Conservation (phyloP, 2,113 vertebrate species). For the Xiphophorus couchianus region DNA sequence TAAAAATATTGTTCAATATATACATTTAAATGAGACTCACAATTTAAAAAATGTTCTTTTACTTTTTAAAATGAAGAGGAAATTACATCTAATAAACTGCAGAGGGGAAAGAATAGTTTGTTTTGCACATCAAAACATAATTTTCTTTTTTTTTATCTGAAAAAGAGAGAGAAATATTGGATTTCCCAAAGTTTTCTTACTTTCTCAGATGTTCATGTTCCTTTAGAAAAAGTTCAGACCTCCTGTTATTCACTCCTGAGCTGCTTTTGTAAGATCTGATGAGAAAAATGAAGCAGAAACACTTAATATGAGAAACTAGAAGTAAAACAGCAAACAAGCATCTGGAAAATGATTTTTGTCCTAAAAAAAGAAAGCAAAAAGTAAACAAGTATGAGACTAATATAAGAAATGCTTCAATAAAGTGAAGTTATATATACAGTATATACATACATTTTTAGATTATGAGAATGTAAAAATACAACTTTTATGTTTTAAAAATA, state of each 20-base stretch:
- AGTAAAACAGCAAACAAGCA: too few species aligned
- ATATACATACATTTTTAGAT: too few species aligned
- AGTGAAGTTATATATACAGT: background rate
- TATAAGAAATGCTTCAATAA: background rate
- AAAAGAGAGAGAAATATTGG: background rate
- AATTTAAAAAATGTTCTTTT: background rate
- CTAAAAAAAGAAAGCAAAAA: background rate
- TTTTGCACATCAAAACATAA: background rate
- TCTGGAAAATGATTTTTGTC: too few species aligned
- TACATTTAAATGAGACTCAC: too few species aligned
- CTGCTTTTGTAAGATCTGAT: conserved; percentile 87
- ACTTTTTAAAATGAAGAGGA: background rate
- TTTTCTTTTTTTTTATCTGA: background rate
- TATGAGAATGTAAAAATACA: too few species aligned
- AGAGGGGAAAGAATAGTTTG: background rate
- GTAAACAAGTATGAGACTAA: background rate
- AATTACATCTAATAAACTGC: background rate
- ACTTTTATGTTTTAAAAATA: too few species aligned
- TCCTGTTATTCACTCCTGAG: conserved; percentile 90
- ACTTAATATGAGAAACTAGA: background rate
- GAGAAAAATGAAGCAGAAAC: conserved; percentile 3
- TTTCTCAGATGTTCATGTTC: conserved; percentile 91
- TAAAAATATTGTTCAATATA: too few species aligned
- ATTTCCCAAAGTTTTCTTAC: conserved; percentile 70
- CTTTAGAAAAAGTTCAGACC: conserved; percentile 90